Evolutionary conservation across 2,888 invertebrate genomes (phyloP).

Genomic region (Drepanosiphum platanoidis): DNA sequence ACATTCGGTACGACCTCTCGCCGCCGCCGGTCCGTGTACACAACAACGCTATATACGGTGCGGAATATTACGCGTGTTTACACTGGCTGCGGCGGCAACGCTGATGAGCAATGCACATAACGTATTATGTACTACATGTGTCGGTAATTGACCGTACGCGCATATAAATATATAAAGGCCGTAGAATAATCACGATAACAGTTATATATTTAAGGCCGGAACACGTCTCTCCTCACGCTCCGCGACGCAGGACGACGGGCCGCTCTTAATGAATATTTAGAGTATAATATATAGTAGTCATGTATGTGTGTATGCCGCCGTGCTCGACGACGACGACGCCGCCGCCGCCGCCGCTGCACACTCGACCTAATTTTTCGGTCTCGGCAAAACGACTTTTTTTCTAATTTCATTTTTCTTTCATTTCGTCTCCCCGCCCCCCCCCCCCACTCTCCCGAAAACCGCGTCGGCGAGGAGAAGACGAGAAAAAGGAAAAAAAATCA

Average conservation of each 20-base stretch:
- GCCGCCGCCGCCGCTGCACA: background rate
- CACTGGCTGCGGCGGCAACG: background rate
- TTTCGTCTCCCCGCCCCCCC: background rate
- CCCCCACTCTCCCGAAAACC: background rate
- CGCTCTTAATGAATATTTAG: slow-evolving; percentile 49
- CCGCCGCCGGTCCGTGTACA: background rate
- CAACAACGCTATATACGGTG: background rate
- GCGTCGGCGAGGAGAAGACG: too few relatives aligned
- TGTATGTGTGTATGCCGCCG: too few relatives aligned
- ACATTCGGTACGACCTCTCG: background rate
- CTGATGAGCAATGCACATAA: background rate
- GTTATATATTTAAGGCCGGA: background rate
- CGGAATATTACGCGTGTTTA: too few relatives aligned
- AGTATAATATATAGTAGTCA: too few relatives aligned
- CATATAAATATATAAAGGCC: background rate
- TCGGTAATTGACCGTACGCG: slow-evolving; percentile 35
- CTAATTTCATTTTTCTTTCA: background rate
- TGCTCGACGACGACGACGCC: too few relatives aligned
- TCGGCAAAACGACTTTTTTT: background rate
- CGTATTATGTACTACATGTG: background rate
- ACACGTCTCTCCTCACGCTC: background rate
- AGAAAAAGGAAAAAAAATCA: background rate
- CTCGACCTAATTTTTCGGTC: slow-evolving; percentile 38
- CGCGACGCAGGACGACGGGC: slow-evolving; percentile 27
- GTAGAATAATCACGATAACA: background rate